A percentile compares a stretch with the other conserved stretches of the same genome.
Evolutionary conservation across 2,113 vertebrate genomes (phyloP).

Genomic region (Clarias magur): DNA sequence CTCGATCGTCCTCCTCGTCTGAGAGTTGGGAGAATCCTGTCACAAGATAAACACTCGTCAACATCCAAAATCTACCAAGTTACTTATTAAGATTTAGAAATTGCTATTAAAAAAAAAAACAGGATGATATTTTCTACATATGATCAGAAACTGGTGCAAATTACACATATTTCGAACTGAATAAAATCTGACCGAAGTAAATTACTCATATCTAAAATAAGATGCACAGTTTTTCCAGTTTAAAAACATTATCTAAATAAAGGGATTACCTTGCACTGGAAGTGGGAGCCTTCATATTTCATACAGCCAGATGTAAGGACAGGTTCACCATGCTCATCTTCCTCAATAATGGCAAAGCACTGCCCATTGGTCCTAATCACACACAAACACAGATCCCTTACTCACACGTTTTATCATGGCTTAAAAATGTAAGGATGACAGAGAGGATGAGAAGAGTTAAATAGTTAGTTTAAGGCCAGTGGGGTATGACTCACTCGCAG

Average conservation of each 20-base stretch:
- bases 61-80: background rate
- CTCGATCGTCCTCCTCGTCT: conserved; percentile 89
- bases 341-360: conserved; percentile 96
- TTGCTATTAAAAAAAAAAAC: background rate
- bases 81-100: background rate
- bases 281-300: conserved; percentile 97
- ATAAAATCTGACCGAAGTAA: background rate
- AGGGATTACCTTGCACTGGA: conserved; percentile 91
- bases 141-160: background rate
- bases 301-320: conserved; percentile 92
- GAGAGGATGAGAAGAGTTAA: background rate
- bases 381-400: conserved; percentile 38
- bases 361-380: conserved; percentile 89
- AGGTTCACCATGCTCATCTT: conserved; percentile 91
- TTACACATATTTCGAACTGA: background rate
- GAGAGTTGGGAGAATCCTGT: conserved; percentile 92
- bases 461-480: background rate
- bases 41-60: conserved; percentile 27
- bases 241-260: background rate
- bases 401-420: background rate
- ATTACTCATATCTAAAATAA: background rate
- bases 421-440: background rate
- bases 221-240: background rate
- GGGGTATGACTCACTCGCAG: conserved; percentile 84
- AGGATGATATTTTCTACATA: background rate